These are phyloP conservation scores for Danionella dracula DNA, from an alignment of 2,797 vertebrate species.

Conservation along the genomic window DNA sequence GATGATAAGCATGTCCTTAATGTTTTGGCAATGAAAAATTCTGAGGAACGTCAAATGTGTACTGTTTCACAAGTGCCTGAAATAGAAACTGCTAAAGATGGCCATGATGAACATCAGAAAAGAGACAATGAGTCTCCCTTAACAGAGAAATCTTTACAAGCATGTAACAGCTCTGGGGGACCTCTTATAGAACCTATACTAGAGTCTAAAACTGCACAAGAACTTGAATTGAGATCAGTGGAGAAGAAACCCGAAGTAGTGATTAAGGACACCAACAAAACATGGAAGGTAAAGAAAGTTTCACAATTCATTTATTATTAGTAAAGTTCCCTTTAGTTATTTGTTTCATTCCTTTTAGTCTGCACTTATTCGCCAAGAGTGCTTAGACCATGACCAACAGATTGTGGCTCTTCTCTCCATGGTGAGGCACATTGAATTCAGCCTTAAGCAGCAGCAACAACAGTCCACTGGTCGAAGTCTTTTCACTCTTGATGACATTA, in stretches of 20 bases:
- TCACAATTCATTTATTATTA: background rate
- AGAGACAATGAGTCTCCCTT: background rate
- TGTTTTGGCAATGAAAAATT: background rate
- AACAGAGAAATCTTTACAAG: slow-evolving; percentile 23
- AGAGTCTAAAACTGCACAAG: slow-evolving; percentile 46
- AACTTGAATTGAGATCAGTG: slow-evolving; percentile 1
- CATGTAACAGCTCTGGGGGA: slow-evolving; percentile 22
- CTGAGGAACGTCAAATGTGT: background rate
- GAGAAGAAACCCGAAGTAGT: slow-evolving; percentile 32
- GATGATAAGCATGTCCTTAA: background rate
- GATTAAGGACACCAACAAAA: background rate
- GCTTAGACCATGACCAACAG: slow-evolving; percentile 84
- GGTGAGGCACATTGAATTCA: slow-evolving; percentile 84
- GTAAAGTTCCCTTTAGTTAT: background rate
- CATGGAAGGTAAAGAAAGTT: slow-evolving; percentile 56
- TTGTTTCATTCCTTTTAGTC: slow-evolving; percentile 48
- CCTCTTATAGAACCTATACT: slow-evolving; percentile 34
- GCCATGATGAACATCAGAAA: slow-evolving; percentile 1
- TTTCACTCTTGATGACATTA: slow-evolving; percentile 70
- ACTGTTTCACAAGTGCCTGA: slow-evolving; percentile 5
- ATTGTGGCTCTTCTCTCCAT: slow-evolving; percentile 83
- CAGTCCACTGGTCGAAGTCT: slow-evolving; percentile 70
- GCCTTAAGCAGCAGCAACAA: slow-evolving; percentile 77
- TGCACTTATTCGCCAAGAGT: slow-evolving; percentile 74
- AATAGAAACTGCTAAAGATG: slow-evolving; percentile 41